Percentiles rank a stretch among this genome's conserved stretches.
Conservation (phyloP, 2,113 vertebrate genomes). For the Actenoides hombroni region DNA sequence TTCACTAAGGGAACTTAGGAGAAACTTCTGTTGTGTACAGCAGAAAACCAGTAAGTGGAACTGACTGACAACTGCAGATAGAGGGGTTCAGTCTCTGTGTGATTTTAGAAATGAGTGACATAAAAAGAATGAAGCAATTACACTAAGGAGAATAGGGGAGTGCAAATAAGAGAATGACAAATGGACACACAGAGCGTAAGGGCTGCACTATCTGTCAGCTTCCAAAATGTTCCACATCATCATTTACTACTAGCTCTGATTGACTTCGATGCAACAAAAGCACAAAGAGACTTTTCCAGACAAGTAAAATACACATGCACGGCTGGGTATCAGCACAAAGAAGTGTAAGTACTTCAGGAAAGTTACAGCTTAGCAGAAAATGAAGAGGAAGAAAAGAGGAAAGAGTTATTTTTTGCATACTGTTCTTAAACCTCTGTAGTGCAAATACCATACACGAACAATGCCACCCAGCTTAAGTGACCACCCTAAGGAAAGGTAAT, state of each 20-base stretch:
- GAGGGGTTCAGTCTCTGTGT: not conserved
- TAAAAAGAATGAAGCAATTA: not conserved
- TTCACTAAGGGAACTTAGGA: not conserved
- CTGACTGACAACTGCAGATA: not conserved
- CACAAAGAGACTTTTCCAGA: constrained; percentile 3
- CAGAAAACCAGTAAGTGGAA: not conserved
- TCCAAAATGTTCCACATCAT: not conserved
- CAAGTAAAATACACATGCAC: not conserved
- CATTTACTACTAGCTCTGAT: constrained; percentile 19
- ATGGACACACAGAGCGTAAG: not conserved
- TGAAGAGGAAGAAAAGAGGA: not conserved
- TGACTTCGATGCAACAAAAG: constrained; percentile 16
- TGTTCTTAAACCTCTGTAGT: not conserved
- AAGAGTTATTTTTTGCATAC: not conserved
- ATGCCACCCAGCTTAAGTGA: not conserved
- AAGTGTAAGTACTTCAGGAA: not conserved
- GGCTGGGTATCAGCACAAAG: constrained; percentile 1
- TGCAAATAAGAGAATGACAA: not conserved
- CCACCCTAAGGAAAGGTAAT: not conserved
- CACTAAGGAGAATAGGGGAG: not conserved
- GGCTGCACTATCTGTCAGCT: not conserved
- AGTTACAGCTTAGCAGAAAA: constrained; percentile 12
- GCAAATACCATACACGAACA: not conserved
- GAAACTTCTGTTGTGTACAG: not conserved
- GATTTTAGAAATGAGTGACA: not conserved